Evolutionary conservation across 2,113 vertebrate species (phyloP).

Genomic region (Silurus glanis): DNA sequence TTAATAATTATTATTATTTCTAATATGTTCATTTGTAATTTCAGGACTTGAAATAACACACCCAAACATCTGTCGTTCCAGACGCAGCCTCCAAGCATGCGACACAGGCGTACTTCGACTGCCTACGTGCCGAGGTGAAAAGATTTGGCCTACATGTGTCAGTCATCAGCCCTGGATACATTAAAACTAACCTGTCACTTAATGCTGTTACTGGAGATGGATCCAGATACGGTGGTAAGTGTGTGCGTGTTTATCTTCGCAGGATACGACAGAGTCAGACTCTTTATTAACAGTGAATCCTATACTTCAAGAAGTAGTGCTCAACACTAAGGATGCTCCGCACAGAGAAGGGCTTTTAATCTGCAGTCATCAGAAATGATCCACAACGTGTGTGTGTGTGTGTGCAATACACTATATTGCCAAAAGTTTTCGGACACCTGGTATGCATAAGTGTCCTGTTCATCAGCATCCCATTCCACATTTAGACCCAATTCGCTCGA

Average conservation of each 20-base stretch:
- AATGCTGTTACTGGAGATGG: constrained; percentile 88
- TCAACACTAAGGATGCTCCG: not conserved
- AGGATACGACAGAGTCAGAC: not conserved
- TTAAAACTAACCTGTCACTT: constrained; percentile 88
- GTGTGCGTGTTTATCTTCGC: constrained; percentile 38
- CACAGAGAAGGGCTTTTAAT: too few species aligned
- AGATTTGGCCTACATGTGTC: constrained; percentile 80
- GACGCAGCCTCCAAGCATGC: constrained; percentile 95
- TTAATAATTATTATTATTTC: too few species aligned
- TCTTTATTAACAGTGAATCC: not conserved
- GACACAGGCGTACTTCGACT: constrained; percentile 95
- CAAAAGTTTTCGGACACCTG: too few species aligned
- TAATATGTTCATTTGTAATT: not conserved
- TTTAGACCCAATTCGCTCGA: too few species aligned
- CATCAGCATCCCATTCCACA: too few species aligned
- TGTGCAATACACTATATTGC: too few species aligned
- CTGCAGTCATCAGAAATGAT: too few species aligned
- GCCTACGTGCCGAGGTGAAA: constrained; percentile 87
- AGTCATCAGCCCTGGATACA: constrained; percentile 89
- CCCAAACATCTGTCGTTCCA: constrained; percentile 54
- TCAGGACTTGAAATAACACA: not conserved
- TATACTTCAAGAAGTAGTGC: not conserved
- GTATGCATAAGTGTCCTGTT: too few species aligned
- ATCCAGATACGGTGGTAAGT: constrained; percentile 85
- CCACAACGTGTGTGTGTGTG: too few species aligned